Evolutionary conservation across 2,888 invertebrate species (phyloP), one percentile per base, ranked within the genome.

Genomic region (Diloba caeruleocephala): DNA sequence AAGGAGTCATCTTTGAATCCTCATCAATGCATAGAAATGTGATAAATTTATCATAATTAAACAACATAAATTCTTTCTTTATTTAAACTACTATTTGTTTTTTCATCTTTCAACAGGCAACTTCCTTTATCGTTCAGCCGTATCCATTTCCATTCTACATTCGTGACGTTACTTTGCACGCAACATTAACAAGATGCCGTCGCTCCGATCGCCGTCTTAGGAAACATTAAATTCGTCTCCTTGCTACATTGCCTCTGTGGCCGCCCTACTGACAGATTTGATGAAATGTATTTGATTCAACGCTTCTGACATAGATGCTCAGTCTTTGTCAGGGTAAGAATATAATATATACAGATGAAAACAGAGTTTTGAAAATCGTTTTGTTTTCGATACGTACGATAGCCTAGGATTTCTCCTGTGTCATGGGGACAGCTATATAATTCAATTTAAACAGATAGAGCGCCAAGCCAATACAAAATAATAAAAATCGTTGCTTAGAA

Each of bases 171-270:
- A n/a, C n/a, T 33, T 46, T 38, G 64, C 81, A 83, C 82, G 85
- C 82, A 74, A 84, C 87, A 87, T 87, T 86, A 85, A 73, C 56
- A 74, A 67, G 74, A 78, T 72, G 77, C 37, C 70, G 71, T 78
- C n/a, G n/a, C n/a, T n/a, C n/a, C n/a, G n/a, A 69, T 72, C 74
- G 67, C 51, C 61, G 57, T 60, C 63, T 65, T 42, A 79, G 79
- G 63, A 76, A 76, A 77, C 73, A 80, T 81, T 79, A 79, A 78
- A 81, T 81, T 78, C 70, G 72, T 76, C 76, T 84, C 79, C 75
- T 69, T 78, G 84, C 80, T 77, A 82, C 87, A 86, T 88, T 88
- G 82, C 76, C 69, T 69, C 43, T 45, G 59, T 41, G 65, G 48
- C 15, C 34, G 63, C 36, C 60, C 37, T 58, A 56, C 49, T 50